Evolutionary conservation across 2,888 invertebrate genomes (phyloP), one percentile per base, ranked within the genome.

Genomic region (Ichneumon xanthorius): DNA sequence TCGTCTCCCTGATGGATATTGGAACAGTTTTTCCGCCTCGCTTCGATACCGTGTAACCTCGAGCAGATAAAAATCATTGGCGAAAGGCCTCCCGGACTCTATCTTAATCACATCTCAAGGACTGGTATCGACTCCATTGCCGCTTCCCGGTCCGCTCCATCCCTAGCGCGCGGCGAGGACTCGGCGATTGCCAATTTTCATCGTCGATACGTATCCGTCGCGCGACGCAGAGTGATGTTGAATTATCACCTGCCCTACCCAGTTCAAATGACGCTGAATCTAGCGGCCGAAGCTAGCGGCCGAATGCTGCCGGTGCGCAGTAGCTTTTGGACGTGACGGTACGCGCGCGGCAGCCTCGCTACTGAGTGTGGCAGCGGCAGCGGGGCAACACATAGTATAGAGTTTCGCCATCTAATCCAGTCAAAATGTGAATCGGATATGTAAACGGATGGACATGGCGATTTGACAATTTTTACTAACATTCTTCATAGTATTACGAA

Each of bases 21-120:
- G 81, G 73, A 55, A 75, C 53, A 63, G 63, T 79, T 80, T 71
- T 80, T 55, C 37, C 45, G 72, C 76, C 5, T 61, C 63, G 73
- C 50, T n/a, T 72, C 22, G 58, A 45, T 80, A 58, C 6, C n/a
- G 26, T 75, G 63, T 55, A 80, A 61, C 80, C 50, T 26, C 50
- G 40, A 67, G 67, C 53, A 70, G 82, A 85, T 85, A 85, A 82
- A 82, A 85, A 85, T 85, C 85, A 82, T 82, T 75, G 79, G 50
- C 71, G 76, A 75, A 80, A 71, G 78, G 75, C 75, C 78, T 78
- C 14, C 70, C 76, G 67, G 82, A 82, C 82, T 85, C 79, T 85
- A 85, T 85, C 85, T 85, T 85, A 85, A 85, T 85, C 82, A 85
- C 85, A 85, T 85, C 82, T 82, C 65, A 80, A 67, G 82, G 82